Conservation (phyloP, 2,888 invertebrate species). For the Strigamia maritima region DNA sequence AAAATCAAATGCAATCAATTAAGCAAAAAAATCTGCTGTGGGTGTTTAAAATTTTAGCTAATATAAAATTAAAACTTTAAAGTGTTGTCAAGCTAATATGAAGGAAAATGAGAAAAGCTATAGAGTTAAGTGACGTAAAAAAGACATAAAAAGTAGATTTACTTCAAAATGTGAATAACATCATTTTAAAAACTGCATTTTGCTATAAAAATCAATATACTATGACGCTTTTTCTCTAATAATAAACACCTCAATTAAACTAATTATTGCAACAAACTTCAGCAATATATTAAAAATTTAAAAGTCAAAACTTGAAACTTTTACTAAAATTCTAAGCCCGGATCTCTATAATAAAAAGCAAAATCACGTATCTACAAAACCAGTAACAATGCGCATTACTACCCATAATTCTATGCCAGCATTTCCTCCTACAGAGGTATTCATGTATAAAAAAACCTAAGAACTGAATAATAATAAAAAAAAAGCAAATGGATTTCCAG, state of each 20-base stretch:
- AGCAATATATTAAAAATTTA: no score
- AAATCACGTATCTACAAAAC: no score
- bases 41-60: background rate
- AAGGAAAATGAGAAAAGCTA: background rate
- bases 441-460: background rate
- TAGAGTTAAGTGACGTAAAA: background rate
- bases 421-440: conserved; percentile 3
- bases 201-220: background rate
- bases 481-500: conserved; percentile 14
- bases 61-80: background rate
- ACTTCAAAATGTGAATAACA: background rate
- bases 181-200: background rate
- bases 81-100: background rate
- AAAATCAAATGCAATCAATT: conserved; percentile 2
- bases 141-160: background rate
- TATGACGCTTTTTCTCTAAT: background rate
- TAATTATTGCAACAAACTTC: no score
- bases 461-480: background rate
- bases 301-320: no score
- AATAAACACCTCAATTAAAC: background rate
- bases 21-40: background rate
- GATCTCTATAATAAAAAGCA: no score
- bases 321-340: no score
- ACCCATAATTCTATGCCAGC: background rate
- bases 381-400: background rate